Conservation (phyloP, 2,888 invertebrate genomes). For the Clepsis dumicolana region DNA sequence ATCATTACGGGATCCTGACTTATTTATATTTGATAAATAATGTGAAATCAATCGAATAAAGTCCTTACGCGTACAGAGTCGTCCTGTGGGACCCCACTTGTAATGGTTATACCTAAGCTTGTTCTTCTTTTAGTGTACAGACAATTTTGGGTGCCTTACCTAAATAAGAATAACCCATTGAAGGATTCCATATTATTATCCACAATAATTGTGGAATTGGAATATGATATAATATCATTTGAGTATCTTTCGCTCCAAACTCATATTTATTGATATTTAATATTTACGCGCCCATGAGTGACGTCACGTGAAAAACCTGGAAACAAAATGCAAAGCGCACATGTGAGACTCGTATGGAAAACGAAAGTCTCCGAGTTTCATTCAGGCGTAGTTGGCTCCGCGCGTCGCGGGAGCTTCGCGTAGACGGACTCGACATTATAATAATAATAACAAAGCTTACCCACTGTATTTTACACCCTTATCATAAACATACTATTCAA, state of each 20-base stretch:
- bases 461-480: neutral
- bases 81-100: no score
- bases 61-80: no score
- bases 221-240: neutral
- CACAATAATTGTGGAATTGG: no score
- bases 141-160: no score
- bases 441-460: neutral
- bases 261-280: slow-evolving; percentile 15
- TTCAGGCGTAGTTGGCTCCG: slow-evolving; percentile 80
- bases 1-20: no score
- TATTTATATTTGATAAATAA: no score
- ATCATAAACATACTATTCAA: no score
- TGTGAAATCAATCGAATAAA: no score
- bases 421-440: slow-evolving; percentile 50
- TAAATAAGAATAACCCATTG: no score
- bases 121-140: no score
- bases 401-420: slow-evolving; percentile 60
- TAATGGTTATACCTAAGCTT: no score
- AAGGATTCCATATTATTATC: no score
- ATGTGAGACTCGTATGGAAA: slow-evolving; percentile 85
- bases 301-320: slow-evolving; percentile 82
- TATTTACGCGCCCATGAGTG: slow-evolving; percentile 58
- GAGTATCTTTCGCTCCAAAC: neutral
- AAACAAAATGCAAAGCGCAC: slow-evolving; percentile 81
- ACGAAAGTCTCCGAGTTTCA: slow-evolving; percentile 84